phyloP scores from a whole-genome alignment of 2,113 vertebrate genomes.

The Microtus pennsylvanicus region DNA sequence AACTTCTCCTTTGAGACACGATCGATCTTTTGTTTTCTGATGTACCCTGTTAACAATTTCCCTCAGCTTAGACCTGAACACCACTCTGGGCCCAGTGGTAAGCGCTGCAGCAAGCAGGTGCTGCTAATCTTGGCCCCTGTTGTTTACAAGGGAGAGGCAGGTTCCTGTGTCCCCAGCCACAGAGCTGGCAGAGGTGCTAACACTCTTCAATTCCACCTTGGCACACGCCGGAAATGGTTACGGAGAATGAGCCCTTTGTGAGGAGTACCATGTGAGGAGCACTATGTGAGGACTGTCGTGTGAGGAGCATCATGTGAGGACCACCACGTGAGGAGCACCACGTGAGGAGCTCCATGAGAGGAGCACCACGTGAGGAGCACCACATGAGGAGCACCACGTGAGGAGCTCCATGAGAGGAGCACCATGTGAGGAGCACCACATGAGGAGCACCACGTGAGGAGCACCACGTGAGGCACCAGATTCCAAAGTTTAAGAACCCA shows the following conservation, averaged over 20 bases:
- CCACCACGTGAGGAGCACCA: neutral
- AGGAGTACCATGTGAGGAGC: neutral
- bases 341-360: neutral
- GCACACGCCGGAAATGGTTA: neutral
- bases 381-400: neutral
- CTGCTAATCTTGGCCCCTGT: constrained; percentile 44
- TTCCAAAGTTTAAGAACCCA: constrained; percentile 6
- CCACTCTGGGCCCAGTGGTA: neutral
- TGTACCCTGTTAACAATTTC: neutral
- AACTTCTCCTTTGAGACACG: neutral
- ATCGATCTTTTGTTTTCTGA: neutral
- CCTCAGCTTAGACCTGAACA: neutral
- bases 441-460: neutral
- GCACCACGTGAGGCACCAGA: neutral
- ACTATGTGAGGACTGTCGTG: neutral
- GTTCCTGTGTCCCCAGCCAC: constrained; percentile 66
- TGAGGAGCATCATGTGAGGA: neutral
- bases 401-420: neutral
- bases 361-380: neutral
- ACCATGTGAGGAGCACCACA: neutral
- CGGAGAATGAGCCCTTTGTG: neutral
- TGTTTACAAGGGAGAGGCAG: constrained; percentile 58
- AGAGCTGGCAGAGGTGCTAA: neutral
- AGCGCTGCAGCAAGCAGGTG: neutral
- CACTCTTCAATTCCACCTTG: neutral